Evolutionary conservation across 2,797 vertebrate genomes (phyloP), one percentile per base, ranked within the genome.

Genomic region (Taeniopygia guttata): DNA sequence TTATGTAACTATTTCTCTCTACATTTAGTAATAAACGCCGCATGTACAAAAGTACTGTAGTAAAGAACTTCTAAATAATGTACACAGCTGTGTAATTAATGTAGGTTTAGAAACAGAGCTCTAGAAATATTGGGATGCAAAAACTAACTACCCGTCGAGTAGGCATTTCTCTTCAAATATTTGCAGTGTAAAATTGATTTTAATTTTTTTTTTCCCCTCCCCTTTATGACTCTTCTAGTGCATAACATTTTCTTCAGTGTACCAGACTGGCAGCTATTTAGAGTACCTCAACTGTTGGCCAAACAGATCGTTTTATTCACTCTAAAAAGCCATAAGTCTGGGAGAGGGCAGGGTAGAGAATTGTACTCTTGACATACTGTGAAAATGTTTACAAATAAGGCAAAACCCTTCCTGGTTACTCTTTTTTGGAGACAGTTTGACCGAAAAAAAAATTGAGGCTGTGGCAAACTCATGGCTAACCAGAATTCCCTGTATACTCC

Each of bases 41-140:
- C 99, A 99, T 99, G 99, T 98, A 98, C 98, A 98, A 98, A 98
- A 97, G 96, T 98, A 97, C 97, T 97, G 95, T 98, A 97, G 98
- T 98, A 97, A 91, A 98, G 97, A 98, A 98, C 97, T 97, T 98
- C 98, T 98, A 97, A 98, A 98, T 98, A 97, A 98, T 99, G 98
- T 99, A 98, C 92, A 99, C 98, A 98, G 97, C 92, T 66, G 93
- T 97, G 97, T 97, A 97, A 97, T 96, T 97, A 97, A 96, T 69
- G 86, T 98, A 98, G 97, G 96, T 78, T 97, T 98, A 98, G 98
- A 97, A 95, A 94, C 86, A 97, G 95, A 97, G 89, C 97, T 98
- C 97, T 98, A 98, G 97, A 97, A 98, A 96, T 89, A 97, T 36
- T 97, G 98, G 92, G 97, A 98, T 98, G 97, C 98, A 98, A 98